Percentiles rank a stretch among this genome's conserved stretches.
Evolutionary conservation across 2,888 invertebrate species (phyloP).

Genomic region (Drosophila suboccidentalis): DNA sequence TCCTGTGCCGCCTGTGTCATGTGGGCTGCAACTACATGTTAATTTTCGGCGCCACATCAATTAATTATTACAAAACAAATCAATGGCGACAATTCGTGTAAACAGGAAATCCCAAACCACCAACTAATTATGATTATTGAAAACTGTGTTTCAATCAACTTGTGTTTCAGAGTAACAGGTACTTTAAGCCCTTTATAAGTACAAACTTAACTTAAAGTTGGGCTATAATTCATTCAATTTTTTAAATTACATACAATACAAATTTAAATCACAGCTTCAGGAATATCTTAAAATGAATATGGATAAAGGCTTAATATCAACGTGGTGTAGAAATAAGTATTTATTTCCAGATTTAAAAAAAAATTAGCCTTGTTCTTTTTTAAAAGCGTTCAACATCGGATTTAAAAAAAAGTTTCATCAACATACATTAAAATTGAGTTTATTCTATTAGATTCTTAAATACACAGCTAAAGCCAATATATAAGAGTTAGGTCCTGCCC

Average conservation of each 20-base stretch:
- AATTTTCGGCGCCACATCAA: constrained; percentile 62
- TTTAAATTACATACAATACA: background rate
- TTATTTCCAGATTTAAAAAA: too few relatives aligned
- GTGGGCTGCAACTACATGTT: constrained; percentile 56
- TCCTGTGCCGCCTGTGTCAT: constrained; percentile 33
- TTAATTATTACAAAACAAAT: constrained; percentile 68
- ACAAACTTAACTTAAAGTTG: background rate
- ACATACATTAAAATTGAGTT: too few relatives aligned
- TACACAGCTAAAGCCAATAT: background rate
- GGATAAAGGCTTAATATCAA: too few relatives aligned
- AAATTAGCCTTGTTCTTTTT: too few relatives aligned
- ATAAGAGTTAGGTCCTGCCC: background rate
- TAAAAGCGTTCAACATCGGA: too few relatives aligned
- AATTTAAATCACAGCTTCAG: too few relatives aligned
- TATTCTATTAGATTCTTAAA: background rate
- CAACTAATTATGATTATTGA: constrained; percentile 34
- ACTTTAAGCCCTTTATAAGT: background rate
- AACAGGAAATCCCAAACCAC: constrained; percentile 15
- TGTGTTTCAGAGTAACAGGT: background rate
- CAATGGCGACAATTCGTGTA: constrained; percentile 43
- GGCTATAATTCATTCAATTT: background rate
- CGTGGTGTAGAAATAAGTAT: too few relatives aligned
- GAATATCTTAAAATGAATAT: too few relatives aligned
- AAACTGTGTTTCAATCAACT: constrained; percentile 32
- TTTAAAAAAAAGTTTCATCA: too few relatives aligned